Base-by-base conservation (phyloP, 2,113 vertebrate genomes). In the Lichenostomus cassidix region DNA sequence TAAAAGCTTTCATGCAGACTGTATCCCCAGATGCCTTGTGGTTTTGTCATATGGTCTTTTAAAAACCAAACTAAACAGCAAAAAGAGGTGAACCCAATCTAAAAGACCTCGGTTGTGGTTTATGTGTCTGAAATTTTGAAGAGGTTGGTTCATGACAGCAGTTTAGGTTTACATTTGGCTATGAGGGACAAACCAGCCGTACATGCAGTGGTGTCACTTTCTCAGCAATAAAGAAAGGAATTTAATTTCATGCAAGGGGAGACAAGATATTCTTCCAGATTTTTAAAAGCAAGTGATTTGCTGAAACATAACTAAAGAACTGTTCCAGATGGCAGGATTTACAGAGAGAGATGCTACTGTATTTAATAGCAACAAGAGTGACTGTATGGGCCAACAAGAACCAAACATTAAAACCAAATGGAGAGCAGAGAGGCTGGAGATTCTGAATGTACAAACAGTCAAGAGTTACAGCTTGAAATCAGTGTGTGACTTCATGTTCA, bases 321-420 rank as follows among this genome's bases (percentile, higher is more conserved):
- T 60, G 42, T 77, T 96, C 79, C 93, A 96, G 85, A 94, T 86
- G 92, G 92, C 47, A 55, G 52, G 56, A 70, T 85, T 63, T 95
- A 59, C 39, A 70, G 39, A 77, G 76, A 49, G 64, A 59, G 83
- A 90, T 84, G 47, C 79, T 81, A 41, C 75, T 64, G 41, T 92
- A 65, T 92, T 96, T 92, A 86, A 75, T 35, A 91, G 71, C 75
- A 95, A 83, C 85, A 94, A 63, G 56, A 95, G 90, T 74, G 93
- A 79, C 37, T 83, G 47, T 83, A 90, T 80, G 42, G 93, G 44
- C 68, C 82, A 95, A 86, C 56, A 83, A 74, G 71, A 91, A 83
- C 46, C 79, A 91, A 91, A 84, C 67, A 41, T 87, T 80, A 79
- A 64, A 84, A 81, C 41, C 60, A 87, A 95, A 50, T 53, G 24